Evolutionary conservation across 2,113 vertebrate species (phyloP).

Genomic region (Rhinichthys klamathensis): DNA sequence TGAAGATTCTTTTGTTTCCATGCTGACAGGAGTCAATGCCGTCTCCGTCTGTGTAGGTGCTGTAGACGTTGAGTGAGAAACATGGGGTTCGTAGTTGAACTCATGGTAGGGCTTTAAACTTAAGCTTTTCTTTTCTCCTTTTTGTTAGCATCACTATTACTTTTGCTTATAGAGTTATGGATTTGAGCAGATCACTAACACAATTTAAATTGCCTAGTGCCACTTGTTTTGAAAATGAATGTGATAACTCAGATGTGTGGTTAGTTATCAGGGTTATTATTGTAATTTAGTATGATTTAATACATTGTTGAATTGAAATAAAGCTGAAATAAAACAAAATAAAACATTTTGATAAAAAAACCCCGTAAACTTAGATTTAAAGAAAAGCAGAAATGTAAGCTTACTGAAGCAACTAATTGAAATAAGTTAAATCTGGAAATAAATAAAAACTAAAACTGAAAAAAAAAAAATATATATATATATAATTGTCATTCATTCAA

Average conservation of each 20-base stretch:
- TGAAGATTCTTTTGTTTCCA: slow-evolving; percentile 44
- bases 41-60: slow-evolving; percentile 22
- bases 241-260: neutral
- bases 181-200: neutral
- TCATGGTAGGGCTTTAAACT: neutral
- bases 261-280: neutral
- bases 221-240: neutral
- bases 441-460: neutral
- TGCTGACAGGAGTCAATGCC: slow-evolving; percentile 24
- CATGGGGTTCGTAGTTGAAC: neutral
- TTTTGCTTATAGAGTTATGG: neutral
- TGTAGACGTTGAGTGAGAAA: neutral
- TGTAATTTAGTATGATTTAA: neutral
- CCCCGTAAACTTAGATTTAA: neutral
- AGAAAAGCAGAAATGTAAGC: too few relatives aligned
- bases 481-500: neutral
- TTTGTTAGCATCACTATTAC: neutral
- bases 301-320: neutral
- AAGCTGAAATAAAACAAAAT: neutral
- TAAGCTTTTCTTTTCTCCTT: neutral
- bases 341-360: neutral
- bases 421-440: neutral
- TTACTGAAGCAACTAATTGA: neutral
- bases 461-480: neutral
- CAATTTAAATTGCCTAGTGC: neutral